Conservation (phyloP, 1,140 invertebrate species). For the Caerostris darwini region DNA sequence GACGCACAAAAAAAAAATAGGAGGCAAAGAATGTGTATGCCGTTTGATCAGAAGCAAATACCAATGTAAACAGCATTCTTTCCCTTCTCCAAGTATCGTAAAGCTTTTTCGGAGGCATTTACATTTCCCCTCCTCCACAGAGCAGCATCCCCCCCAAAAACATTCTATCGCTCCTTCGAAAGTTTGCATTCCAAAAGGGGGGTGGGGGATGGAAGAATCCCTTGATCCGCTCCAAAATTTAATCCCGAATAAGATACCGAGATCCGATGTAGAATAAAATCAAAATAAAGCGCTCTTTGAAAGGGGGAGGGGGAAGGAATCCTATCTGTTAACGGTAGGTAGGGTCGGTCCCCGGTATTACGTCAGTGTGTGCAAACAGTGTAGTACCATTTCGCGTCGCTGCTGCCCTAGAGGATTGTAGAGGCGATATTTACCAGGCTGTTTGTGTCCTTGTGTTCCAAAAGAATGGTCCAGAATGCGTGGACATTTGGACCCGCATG, state of each 20-base stretch:
- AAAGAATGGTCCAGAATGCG: too few species aligned
- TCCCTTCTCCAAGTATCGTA: not conserved
- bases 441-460: too few species aligned
- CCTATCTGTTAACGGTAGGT: not conserved
- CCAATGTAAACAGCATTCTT: slow-evolving; percentile 57
- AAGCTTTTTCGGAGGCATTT: slow-evolving; percentile 54
- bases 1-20: not conserved
- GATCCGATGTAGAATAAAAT: slow-evolving; percentile 23
- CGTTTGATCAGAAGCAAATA: slow-evolving; percentile 32
- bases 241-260: slow-evolving; percentile 59
- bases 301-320: not conserved
- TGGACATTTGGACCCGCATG: too few species aligned
- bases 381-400: slow-evolving; percentile 58
- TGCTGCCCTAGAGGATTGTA: not conserved
- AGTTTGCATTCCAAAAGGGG: slow-evolving; percentile 62
- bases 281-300: not conserved
- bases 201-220: slow-evolving; percentile 16
- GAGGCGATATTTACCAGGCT: too few species aligned
- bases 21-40: not conserved
- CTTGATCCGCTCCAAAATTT: slow-evolving; percentile 67
- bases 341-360: slow-evolving; percentile 27
- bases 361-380: slow-evolving; percentile 69
- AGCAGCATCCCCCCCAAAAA: slow-evolving; percentile 2
- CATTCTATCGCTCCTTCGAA: slow-evolving; percentile 47
- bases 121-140: slow-evolving; percentile 7